phyloP scores from a whole-genome alignment of 2,797 vertebrate genomes.

The Gila robusta region DNA sequence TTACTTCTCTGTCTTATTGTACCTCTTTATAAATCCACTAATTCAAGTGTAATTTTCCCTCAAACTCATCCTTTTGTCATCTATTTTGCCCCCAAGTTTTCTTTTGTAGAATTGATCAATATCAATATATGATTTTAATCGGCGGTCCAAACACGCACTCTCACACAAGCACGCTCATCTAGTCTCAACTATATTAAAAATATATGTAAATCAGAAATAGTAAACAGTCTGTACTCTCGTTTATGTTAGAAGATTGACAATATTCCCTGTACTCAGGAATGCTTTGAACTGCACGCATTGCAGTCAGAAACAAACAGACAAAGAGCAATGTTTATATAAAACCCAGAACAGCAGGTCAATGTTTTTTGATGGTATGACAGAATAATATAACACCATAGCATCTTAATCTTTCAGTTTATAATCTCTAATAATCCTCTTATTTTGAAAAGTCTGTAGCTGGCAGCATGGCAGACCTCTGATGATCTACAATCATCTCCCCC shows the following conservation, averaged over 20 bases:
- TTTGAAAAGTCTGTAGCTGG: conserved; percentile 26
- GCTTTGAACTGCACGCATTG: conserved; percentile 3
- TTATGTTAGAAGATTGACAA: neutral
- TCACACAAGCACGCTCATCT: neutral
- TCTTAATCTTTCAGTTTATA: conserved; percentile 46
- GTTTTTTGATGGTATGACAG: conserved; percentile 33
- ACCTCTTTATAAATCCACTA: neutral
- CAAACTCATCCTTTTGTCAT: neutral
- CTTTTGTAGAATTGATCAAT: neutral
- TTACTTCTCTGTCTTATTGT: neutral
- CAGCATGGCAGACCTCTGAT: conserved; percentile 1
- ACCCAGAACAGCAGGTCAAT: conserved; percentile 1
- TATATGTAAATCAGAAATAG: neutral
- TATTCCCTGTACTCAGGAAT: conserved; percentile 4
- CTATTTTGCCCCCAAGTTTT: neutral
- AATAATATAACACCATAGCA: conserved; percentile 34
- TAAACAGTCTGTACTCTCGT: neutral
- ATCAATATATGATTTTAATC: neutral
- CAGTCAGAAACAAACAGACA: neutral
- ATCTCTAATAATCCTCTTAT: conserved; percentile 49
- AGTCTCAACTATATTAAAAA: neutral
- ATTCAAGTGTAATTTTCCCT: neutral
- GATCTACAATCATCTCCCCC: conserved; percentile 8
- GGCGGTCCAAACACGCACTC: neutral
- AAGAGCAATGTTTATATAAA: conserved; percentile 15